phyloP scores from a whole-genome alignment of 2,113 vertebrate genomes.

The Ginglymostoma cirratum region DNA sequence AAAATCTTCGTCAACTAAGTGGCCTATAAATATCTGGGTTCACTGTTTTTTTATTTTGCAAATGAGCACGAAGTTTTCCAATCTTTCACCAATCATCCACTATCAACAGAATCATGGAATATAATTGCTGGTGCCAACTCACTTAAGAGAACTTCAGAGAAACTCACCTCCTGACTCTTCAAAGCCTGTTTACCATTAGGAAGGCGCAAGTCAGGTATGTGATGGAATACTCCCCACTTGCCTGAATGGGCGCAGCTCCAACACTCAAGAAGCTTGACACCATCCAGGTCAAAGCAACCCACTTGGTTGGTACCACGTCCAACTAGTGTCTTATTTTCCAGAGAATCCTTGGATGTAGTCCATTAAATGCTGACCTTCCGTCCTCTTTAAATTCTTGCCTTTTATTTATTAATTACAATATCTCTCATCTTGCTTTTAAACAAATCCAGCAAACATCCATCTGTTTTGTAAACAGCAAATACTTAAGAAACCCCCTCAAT shows the following conservation, averaged over 20 bases:
- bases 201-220: no score
- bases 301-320: no score
- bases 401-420: neutral
- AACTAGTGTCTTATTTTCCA: neutral
- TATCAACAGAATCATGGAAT: neutral
- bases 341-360: neutral
- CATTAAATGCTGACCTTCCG: neutral
- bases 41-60: neutral
- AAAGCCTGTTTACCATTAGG: no score
- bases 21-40: neutral
- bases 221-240: no score
- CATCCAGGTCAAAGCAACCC: no score
- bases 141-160: no score
- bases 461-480: neutral
- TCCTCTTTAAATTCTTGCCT: neutral
- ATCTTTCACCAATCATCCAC: neutral
- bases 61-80: neutral
- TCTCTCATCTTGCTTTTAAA: neutral
- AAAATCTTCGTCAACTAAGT: neutral
- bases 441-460: neutral
- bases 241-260: no score
- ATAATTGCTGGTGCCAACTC: neutral
- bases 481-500: neutral
- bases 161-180: no score
- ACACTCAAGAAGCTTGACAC: no score